Evolutionary conservation across 2,888 invertebrate species (phyloP).

Genomic region (Bombylius discolor): DNA sequence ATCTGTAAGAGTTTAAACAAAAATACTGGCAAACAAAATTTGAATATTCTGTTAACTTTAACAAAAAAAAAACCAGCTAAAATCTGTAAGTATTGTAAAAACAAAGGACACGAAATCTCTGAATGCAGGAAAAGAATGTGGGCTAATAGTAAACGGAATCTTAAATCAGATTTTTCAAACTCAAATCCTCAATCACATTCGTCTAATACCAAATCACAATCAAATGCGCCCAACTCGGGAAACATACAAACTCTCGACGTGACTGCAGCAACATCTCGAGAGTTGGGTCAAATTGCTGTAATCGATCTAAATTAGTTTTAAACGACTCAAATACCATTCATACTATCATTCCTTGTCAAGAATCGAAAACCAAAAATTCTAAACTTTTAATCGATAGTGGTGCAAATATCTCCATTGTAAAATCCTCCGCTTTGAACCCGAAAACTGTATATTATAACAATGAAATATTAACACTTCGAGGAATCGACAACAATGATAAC

Average conservation of each 20-base stretch:
- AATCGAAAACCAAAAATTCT: neutral
- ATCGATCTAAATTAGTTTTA: neutral
- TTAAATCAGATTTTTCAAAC: no score
- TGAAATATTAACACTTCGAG: neutral
- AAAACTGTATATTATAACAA: neutral
- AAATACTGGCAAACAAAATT: neutral
- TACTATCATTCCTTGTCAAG: neutral
- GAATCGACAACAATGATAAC: neutral
- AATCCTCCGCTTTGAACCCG: neutral
- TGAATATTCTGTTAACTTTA: no score
- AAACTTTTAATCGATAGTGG: neutral
- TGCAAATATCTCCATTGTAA: neutral
- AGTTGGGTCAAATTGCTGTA: neutral
- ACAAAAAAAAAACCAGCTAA: neutral
- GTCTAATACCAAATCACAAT: no score
- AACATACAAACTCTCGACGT: neutral
- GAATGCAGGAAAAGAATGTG: neutral
- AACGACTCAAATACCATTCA: neutral
- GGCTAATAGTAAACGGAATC: neutral
- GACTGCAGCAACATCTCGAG: neutral
- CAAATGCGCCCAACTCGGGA: neutral
- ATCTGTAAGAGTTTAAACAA: neutral
- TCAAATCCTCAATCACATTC: no score
- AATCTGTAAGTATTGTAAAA: neutral
- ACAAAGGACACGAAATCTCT: neutral